phyloP scores from a whole-genome alignment of 2,888 invertebrate genomes.

The Frankliniella intonsa region DNA sequence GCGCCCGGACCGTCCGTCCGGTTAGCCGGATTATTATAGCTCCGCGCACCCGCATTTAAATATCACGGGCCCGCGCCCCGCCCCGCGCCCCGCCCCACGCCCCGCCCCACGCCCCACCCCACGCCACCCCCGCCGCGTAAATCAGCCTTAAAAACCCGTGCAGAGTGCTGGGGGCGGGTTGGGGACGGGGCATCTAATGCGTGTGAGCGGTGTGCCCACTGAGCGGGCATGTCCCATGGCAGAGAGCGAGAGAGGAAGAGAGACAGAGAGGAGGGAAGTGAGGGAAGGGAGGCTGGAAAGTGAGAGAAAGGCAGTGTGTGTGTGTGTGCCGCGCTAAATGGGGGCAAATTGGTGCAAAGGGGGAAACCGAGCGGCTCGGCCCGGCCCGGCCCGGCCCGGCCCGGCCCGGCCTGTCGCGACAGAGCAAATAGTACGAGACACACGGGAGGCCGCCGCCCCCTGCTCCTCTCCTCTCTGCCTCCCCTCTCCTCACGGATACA shows the following conservation, averaged over 20 bases:
- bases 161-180: too few species aligned
- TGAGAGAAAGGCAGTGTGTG: background rate
- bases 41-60: too few species aligned
- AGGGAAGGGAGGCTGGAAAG: background rate
- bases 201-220: too few species aligned
- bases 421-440: conserved; percentile 13
- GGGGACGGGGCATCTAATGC: too few species aligned
- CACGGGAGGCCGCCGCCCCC: conserved; percentile 18
- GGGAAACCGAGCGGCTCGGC: background rate
- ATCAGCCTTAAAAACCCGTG: too few species aligned
- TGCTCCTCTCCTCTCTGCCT: conserved; percentile 27
- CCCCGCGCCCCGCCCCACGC: too few species aligned
- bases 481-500: conserved; percentile 28
- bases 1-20: too few species aligned
- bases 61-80: too few species aligned
- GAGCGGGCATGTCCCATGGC: too few species aligned
- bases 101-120: too few species aligned
- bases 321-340: conserved; percentile 2
- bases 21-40: too few species aligned
- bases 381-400: background rate
- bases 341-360: conserved; percentile 22
- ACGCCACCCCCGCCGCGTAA: too few species aligned
- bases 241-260: background rate
- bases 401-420: background rate
- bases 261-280: background rate